Evolutionary conservation across 2,113 vertebrate genomes (phyloP).

Genomic region (Rhabdomys dilectus): DNA sequence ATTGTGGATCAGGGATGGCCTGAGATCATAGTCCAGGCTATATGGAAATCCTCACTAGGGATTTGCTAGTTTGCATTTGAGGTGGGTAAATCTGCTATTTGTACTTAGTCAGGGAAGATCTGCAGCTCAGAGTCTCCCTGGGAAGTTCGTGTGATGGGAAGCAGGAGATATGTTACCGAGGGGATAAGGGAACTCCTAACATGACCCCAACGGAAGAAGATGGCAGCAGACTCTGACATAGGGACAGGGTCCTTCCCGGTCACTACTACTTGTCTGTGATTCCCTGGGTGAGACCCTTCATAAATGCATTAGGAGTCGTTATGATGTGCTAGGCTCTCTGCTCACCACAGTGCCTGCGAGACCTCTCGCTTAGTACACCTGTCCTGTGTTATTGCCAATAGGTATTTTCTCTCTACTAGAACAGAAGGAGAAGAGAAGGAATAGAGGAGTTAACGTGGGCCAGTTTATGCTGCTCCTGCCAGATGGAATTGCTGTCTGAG

Average conservation of each 20-base stretch:
- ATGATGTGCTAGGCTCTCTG: not conserved
- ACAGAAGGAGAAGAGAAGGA: not conserved
- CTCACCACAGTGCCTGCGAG: not conserved
- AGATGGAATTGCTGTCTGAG: not conserved
- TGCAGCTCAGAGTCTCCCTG: not conserved
- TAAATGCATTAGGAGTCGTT: not conserved
- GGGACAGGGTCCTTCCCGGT: not conserved
- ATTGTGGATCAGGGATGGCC: not conserved
- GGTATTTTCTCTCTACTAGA: not conserved
- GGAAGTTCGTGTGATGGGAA: not conserved
- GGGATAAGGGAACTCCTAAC: not conserved
- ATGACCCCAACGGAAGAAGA: not conserved
- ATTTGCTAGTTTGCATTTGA: not conserved
- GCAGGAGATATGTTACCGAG: not conserved
- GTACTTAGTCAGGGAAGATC: not conserved
- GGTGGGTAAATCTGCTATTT: accelerated
- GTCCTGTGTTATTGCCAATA: accelerated
- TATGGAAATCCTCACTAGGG: not conserved
- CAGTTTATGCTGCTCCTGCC: accelerated
- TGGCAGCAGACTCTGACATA: not conserved
- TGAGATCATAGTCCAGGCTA: not conserved
- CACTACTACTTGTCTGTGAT: not conserved
- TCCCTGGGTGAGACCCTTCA: not conserved
- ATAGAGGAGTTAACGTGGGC: accelerated
- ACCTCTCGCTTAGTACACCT: not conserved